A percentile compares a stretch with the other conserved stretches of the same genome.
These are phyloP conservation scores for Byasa hedistus DNA, from an alignment of 2,888 invertebrate species.

Conservation along the genomic window DNA sequence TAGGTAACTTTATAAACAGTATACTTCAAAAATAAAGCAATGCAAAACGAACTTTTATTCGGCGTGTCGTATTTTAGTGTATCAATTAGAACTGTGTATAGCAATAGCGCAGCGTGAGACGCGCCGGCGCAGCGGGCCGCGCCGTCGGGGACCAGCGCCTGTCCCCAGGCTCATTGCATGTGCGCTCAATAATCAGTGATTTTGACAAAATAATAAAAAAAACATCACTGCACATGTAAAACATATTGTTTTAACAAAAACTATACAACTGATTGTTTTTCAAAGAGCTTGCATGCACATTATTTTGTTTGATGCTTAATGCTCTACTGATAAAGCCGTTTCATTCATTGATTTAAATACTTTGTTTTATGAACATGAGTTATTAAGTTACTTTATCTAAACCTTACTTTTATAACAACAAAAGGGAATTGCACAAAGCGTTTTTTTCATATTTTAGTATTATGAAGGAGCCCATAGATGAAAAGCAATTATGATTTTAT, in stretches of 20 bases:
- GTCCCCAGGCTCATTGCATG: conserved; percentile 48
- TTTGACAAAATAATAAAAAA: conserved; percentile 42
- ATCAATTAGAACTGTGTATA: conserved; percentile 77
- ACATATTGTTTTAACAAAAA: conserved; percentile 20
- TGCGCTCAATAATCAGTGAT: conserved; percentile 43
- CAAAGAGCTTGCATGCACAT: no score
- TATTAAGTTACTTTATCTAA: conserved; percentile 16
- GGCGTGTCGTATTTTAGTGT: conserved; percentile 71
- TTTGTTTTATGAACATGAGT: neutral
- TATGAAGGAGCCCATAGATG: conserved; percentile 48
- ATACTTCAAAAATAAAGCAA: conserved; percentile 31
- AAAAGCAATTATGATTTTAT: conserved; percentile 66
- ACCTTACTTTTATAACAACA: conserved; percentile 38
- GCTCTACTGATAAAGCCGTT: no score
- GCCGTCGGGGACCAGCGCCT: conserved; percentile 36
- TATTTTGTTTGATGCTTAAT: no score
- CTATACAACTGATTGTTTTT: neutral
- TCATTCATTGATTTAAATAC: no score
- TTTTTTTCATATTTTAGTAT: conserved; percentile 51
- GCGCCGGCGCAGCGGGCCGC: conserved; percentile 48
- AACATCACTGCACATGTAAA: conserved; percentile 42
- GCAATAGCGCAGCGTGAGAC: conserved; percentile 68
- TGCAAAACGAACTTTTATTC: conserved; percentile 49
- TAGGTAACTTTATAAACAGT: conserved; percentile 9
- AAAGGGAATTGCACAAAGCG: conserved; percentile 52